A percentile compares a stretch with the other conserved stretches of the same genome.
These are phyloP conservation scores for Pelosia muscerda DNA, from an alignment of 2,888 invertebrate genomes.

Conservation along the genomic window DNA sequence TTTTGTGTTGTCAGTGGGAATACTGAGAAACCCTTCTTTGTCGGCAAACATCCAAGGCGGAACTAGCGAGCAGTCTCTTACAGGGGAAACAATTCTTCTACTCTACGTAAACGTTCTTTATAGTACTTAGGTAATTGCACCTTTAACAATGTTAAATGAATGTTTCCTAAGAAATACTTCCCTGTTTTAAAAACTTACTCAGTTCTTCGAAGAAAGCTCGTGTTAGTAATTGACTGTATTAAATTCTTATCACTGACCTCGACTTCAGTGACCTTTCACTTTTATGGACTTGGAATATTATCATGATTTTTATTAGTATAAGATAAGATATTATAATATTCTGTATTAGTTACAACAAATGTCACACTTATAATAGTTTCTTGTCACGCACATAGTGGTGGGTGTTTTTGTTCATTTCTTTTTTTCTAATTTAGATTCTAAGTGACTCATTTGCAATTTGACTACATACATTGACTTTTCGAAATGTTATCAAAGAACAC, in stretches of 20 bases:
- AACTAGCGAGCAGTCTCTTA: too few relatives aligned
- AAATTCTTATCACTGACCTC: neutral
- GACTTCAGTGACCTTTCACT: neutral
- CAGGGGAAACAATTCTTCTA: too few relatives aligned
- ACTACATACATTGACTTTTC: too few relatives aligned
- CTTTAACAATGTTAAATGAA: neutral
- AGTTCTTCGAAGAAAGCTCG: neutral
- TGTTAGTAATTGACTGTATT: neutral
- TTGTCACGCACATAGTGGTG: neutral
- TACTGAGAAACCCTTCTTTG: too few relatives aligned
- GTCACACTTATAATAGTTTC: neutral
- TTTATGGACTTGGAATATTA: neutral
- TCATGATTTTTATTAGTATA: neutral
- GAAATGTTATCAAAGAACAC: too few relatives aligned
- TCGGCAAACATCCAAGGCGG: too few relatives aligned
- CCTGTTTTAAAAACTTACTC: neutral
- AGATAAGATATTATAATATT: neutral
- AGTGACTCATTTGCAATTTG: neutral
- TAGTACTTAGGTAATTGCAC: neutral
- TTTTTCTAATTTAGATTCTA: neutral
- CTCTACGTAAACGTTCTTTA: neutral
- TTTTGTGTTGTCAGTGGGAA: too few relatives aligned
- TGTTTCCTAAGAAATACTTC: neutral
- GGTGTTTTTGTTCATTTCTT: neutral
- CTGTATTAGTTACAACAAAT: neutral